These are phyloP conservation scores for Pogoniulus pusillus DNA, from an alignment of 2,797 vertebrate species.

Conservation along the genomic window DNA sequence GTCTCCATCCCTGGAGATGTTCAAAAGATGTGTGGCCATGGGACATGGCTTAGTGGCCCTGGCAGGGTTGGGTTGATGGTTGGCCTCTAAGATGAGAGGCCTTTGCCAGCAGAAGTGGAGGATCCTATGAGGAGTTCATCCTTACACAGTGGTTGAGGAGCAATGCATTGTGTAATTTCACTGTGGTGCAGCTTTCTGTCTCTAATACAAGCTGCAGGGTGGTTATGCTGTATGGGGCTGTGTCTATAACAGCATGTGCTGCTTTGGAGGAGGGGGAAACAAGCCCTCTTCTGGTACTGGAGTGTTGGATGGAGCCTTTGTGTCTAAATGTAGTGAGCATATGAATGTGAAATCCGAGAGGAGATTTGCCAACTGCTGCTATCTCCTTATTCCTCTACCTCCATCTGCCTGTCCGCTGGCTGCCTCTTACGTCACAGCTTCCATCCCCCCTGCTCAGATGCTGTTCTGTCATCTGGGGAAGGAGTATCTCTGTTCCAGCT, in stretches of 20 bases:
- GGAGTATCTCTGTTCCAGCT: not conserved
- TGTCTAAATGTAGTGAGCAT: not conserved
- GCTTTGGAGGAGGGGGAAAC: not conserved
- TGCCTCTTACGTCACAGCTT: conserved; percentile 23
- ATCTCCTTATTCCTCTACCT: conserved; percentile 29
- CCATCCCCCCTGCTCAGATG: conserved; percentile 36
- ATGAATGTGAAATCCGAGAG: not conserved
- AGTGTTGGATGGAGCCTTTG: not conserved
- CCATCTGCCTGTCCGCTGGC: conserved; percentile 45
- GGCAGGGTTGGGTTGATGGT: no score
- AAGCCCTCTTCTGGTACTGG: not conserved
- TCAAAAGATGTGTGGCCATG: no score
- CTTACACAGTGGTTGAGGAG: no score
- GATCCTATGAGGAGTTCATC: no score
- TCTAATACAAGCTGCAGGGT: not conserved
- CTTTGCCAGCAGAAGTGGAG: no score
- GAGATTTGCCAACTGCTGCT: conserved; percentile 16
- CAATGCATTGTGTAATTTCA: no score
- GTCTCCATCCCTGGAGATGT: no score
- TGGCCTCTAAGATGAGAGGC: no score
- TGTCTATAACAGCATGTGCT: not conserved
- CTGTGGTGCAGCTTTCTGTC: not conserved
- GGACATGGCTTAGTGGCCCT: no score
- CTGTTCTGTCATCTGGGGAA: conserved; percentile 37
- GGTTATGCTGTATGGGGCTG: not conserved